Evolutionary conservation across 2,113 vertebrate genomes (phyloP).

Genomic region (Brachypteracias leptosomus): DNA sequence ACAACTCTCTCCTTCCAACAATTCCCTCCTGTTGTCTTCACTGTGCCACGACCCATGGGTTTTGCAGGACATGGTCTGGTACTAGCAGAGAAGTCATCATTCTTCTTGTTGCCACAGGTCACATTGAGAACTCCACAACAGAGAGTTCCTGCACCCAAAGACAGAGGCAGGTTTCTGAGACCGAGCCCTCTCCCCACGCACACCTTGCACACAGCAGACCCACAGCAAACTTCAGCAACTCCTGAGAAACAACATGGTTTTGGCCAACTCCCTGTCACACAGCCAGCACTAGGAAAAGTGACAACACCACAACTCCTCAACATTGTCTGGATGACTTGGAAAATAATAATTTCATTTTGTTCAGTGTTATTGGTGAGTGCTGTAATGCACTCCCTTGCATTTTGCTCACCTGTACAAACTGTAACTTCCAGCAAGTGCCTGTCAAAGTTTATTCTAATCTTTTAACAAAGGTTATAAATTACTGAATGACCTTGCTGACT

Average conservation of each 20-base stretch:
- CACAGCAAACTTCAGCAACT: not conserved
- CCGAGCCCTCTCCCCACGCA: fast-evolving
- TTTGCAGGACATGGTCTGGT: not conserved
- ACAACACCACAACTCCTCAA: not conserved
- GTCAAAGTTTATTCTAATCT: not conserved
- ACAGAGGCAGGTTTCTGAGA: not conserved
- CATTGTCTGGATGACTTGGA: not conserved
- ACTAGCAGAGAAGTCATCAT: not conserved
- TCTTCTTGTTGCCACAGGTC: not conserved
- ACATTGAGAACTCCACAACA: fast-evolving
- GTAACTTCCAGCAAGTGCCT: not conserved
- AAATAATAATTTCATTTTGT: not conserved
- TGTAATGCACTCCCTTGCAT: fast-evolving
- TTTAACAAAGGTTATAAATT: not conserved
- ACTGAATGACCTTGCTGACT: not conserved
- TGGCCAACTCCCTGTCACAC: not conserved
- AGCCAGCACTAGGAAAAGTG: not conserved
- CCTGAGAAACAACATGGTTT: not conserved
- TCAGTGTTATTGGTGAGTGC: fast-evolving
- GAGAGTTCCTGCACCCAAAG: not conserved
- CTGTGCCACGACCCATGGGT: fast-evolving
- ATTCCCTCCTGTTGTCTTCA: not conserved
- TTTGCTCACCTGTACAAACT: not conserved
- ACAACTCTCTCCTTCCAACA: not conserved
- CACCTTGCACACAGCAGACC: not conserved